phyloP scores from a whole-genome alignment of 2,797 vertebrate genomes.

The Brachyalestes nurse region DNA sequence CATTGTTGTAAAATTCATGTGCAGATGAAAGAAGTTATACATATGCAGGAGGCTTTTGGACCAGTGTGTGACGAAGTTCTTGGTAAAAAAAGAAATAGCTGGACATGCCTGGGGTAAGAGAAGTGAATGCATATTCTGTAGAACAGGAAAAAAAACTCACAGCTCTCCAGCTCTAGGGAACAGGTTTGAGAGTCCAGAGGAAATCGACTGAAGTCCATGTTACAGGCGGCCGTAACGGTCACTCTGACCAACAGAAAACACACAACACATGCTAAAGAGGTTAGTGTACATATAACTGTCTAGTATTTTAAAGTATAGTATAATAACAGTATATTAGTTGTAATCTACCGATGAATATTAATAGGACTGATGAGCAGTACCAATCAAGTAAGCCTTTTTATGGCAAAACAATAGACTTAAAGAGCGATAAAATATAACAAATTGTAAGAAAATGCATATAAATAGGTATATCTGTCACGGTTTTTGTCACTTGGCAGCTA shows the following conservation, averaged over 20 bases:
- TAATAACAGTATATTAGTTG: too few species aligned
- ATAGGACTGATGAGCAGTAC: too few species aligned
- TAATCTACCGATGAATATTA: too few species aligned
- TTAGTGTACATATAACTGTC: neutral
- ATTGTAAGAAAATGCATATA: too few species aligned
- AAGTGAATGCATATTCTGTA: neutral
- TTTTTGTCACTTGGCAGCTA: neutral
- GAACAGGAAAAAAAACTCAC: constrained; percentile 73
- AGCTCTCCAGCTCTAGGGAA: constrained; percentile 93
- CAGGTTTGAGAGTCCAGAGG: constrained; percentile 94
- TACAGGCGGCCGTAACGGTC: constrained; percentile 94
- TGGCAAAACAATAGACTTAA: too few species aligned
- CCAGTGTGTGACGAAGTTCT: neutral
- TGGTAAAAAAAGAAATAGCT: neutral
- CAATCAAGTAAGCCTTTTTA: too few species aligned
- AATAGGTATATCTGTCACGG: neutral
- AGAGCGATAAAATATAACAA: too few species aligned
- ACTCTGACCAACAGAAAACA: constrained; percentile 75
- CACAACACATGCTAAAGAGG: neutral
- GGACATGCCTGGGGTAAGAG: neutral
- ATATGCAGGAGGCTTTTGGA: neutral
- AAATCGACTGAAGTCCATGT: constrained; percentile 97
- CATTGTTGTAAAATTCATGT: neutral
- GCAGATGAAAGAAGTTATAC: neutral
- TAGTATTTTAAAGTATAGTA: too few species aligned